phyloP scores from a whole-genome alignment of 2,888 invertebrate species.

The Platycheirus albimanus region DNA sequence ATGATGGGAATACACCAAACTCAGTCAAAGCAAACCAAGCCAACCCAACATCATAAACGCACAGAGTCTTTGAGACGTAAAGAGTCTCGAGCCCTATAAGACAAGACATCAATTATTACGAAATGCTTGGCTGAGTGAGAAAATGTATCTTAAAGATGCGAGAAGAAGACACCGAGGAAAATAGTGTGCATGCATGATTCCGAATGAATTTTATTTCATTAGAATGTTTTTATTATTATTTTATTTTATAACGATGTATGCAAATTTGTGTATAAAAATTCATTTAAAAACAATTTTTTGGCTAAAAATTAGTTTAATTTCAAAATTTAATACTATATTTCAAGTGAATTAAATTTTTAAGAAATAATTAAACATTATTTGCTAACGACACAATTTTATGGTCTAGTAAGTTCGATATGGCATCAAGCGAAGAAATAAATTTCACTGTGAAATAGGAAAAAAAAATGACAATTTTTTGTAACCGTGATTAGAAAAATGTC shows the following conservation, averaged over 20 bases:
- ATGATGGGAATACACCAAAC: constrained; percentile 50
- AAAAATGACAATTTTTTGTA: constrained; percentile 2
- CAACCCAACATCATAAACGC: constrained; percentile 68
- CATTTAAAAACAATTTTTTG: too few species aligned
- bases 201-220: constrained; percentile 42
- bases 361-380: constrained; percentile 41
- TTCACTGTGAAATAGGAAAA: constrained; percentile 21
- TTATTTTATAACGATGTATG: background rate
- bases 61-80: constrained; percentile 65
- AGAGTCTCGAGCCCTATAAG: constrained; percentile 62
- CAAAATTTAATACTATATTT: too few species aligned
- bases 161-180: constrained; percentile 39
- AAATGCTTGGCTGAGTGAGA: constrained; percentile 73
- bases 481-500: background rate
- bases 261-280: too few species aligned
- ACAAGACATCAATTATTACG: constrained; percentile 68
- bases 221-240: constrained; percentile 20
- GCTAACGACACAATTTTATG: constrained; percentile 54
- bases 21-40: constrained; percentile 19
- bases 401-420: constrained; percentile 51
- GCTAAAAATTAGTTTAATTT: too few species aligned
- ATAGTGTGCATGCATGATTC: constrained; percentile 52
- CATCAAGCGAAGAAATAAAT: constrained; percentile 17
- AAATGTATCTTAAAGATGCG: constrained; percentile 48
- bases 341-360: constrained; percentile 17